phyloP scores from a whole-genome alignment of 2,113 vertebrate genomes.

The Etheostoma spectabile region DNA sequence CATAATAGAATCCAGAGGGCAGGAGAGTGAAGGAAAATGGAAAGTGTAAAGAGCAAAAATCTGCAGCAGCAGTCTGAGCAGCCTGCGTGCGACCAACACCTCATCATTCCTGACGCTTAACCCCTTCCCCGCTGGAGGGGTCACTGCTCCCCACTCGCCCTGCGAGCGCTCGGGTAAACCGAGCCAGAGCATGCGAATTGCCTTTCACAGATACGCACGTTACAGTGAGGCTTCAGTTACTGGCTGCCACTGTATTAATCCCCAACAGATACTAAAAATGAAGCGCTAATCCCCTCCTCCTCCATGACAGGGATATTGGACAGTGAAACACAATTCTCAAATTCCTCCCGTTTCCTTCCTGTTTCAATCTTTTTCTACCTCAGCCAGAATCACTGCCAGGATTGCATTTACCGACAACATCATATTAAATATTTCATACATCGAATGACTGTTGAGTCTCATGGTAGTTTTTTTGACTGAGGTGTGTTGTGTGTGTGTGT shows the following conservation, averaged over 20 bases:
- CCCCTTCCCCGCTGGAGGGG: constrained; percentile 52
- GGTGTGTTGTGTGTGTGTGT: background rate
- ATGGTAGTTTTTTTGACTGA: constrained; percentile 34
- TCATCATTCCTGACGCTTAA: constrained; percentile 77
- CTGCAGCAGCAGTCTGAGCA: constrained; percentile 56
- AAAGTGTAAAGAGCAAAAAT: constrained; percentile 51
- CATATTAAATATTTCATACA: constrained; percentile 50
- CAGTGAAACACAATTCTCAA: constrained; percentile 52
- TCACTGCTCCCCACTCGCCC: constrained; percentile 51
- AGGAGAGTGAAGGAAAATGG: constrained; percentile 43
- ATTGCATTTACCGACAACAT: constrained; percentile 14
- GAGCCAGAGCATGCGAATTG: background rate
- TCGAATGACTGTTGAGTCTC: constrained; percentile 12
- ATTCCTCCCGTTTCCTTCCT: constrained; percentile 49
- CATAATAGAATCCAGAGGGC: constrained; percentile 51
- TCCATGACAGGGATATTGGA: constrained; percentile 57
- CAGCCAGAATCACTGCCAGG: constrained; percentile 37
- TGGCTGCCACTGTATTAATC: constrained; percentile 71
- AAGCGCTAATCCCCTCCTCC: constrained; percentile 67
- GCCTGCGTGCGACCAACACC: constrained; percentile 69
- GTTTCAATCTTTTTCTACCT: constrained; percentile 51
- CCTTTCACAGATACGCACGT: constrained; percentile 24
- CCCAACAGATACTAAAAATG: constrained; percentile 61
- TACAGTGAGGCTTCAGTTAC: constrained; percentile 59
- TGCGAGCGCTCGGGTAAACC: constrained; percentile 48